phyloP scores from a whole-genome alignment of 2,113 vertebrate species.

The Notothenia rossii region DNA sequence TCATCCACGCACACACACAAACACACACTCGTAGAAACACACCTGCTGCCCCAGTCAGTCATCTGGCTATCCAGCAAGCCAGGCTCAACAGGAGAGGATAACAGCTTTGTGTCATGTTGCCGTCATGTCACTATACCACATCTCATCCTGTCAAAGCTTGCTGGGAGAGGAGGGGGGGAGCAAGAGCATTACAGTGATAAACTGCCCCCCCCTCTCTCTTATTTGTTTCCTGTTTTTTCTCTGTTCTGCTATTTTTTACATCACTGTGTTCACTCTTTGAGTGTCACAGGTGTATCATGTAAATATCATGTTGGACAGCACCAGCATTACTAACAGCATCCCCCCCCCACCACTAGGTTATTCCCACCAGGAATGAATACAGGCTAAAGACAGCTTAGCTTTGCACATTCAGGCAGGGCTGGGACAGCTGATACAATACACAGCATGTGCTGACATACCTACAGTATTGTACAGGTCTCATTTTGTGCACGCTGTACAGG shows the following conservation, averaged over 20 bases:
- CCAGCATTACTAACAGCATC: conserved; percentile 24
- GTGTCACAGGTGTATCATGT: conserved; percentile 44
- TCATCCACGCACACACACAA: not conserved
- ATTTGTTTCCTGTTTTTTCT: not conserved
- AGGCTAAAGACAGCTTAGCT: conserved; percentile 48
- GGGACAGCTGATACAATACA: conserved; percentile 21
- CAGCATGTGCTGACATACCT: conserved; percentile 9
- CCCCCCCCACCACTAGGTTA: conserved; percentile 6
- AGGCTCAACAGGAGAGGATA: conserved; percentile 47
- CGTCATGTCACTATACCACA: conserved; percentile 54
- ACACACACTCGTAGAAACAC: conserved; percentile 14
- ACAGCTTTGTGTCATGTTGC: conserved; percentile 62
- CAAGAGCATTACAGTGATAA: conserved; percentile 1
- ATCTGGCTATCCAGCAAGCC: conserved; percentile 42
- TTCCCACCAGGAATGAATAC: conserved; percentile 25
- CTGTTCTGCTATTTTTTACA: not conserved
- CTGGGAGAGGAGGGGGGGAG: conserved; percentile 1
- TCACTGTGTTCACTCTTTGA: not conserved
- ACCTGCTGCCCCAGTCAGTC: conserved; percentile 51
- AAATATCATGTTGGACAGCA: conserved; percentile 38
- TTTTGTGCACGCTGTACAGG: conserved; percentile 12
- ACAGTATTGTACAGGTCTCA: conserved; percentile 8
- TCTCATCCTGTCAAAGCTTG: conserved; percentile 52
- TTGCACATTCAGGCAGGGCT: conserved; percentile 18
- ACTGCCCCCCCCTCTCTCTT: not conserved